Conservation (phyloP, 2,113 vertebrate genomes). For the Petromus typicus region DNA sequence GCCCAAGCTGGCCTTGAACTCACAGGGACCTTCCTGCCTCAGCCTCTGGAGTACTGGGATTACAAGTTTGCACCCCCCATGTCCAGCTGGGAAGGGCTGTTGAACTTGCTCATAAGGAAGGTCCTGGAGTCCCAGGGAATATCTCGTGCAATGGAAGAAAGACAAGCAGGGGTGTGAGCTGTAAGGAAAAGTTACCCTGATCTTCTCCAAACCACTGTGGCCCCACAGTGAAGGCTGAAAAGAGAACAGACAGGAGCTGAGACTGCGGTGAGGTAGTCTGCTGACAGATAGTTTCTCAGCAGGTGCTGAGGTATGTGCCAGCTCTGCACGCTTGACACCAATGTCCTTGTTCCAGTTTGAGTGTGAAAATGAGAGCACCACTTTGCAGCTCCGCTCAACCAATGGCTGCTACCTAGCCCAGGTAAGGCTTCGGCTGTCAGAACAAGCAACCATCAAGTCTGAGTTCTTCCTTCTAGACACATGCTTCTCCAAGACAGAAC, state of each 20-base stretch:
- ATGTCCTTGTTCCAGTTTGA: slow-evolving; percentile 82
- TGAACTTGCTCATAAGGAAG: neutral
- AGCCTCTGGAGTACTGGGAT: neutral
- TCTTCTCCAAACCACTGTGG: neutral
- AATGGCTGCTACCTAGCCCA: slow-evolving; percentile 81
- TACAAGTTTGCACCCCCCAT: neutral
- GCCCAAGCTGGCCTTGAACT: neutral
- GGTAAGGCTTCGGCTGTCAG: slow-evolving; percentile 66
- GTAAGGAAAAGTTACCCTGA: neutral
- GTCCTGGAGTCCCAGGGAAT: neutral
- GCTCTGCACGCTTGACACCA: slow-evolving; percentile 68
- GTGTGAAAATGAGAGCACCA: neutral
- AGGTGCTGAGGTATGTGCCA: slow-evolving; percentile 71
- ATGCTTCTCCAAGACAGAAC: neutral
- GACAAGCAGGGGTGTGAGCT: neutral
- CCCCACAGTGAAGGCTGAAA: neutral
- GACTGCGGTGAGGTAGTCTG: neutral
- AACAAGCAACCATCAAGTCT: neutral
- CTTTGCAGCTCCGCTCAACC: slow-evolving; percentile 74
- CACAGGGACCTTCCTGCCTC: neutral
- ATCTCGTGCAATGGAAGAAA: neutral
- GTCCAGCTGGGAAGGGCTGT: neutral
- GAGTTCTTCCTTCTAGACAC: neutral
- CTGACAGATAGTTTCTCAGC: neutral
- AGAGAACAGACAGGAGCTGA: neutral